A percentile compares a stretch with the other conserved stretches of the same genome.
These are phyloP conservation scores for Cephalopterus ornatus DNA, from an alignment of 2,113 vertebrate genomes.

Conservation along the genomic window DNA sequence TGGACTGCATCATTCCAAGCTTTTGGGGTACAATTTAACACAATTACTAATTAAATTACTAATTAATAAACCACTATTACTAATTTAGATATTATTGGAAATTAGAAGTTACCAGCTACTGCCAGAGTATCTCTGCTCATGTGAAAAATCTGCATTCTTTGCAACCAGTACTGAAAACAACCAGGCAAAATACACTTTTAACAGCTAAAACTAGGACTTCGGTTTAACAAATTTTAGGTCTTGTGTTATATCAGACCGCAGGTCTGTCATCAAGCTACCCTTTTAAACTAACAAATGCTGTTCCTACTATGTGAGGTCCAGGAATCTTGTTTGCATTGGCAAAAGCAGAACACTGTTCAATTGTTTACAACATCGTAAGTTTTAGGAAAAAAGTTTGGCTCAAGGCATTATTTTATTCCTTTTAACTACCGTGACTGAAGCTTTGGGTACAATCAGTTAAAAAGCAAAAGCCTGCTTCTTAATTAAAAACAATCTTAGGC, in stretches of 20 bases:
- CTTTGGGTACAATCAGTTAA: not conserved
- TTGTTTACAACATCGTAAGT: not conserved
- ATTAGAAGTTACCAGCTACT: not conserved
- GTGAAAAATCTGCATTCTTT: not conserved
- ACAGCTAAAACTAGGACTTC: not conserved
- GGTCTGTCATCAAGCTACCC: not conserved
- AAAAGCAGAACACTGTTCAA: not conserved
- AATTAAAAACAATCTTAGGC: not conserved
- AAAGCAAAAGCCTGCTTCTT: not conserved
- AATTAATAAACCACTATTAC: not conserved
- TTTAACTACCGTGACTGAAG: not conserved
- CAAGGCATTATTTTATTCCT: not conserved
- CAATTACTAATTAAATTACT: too few relatives aligned
- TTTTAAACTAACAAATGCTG: not conserved
- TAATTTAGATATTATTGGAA: not conserved
- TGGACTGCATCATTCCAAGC: not conserved
- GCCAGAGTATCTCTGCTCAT: not conserved
- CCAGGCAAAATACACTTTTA: not conserved
- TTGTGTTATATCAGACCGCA: not conserved
- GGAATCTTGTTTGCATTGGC: not conserved
- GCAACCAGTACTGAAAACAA: not conserved
- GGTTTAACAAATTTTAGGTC: not conserved
- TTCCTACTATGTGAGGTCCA: not conserved
- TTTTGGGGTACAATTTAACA: not conserved
- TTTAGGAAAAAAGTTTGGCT: not conserved